A percentile compares a stretch with the other conserved stretches of the same genome.
Evolutionary conservation across 2,888 invertebrate genomes (phyloP).

Genomic region (Chromoteleia sp.): DNA sequence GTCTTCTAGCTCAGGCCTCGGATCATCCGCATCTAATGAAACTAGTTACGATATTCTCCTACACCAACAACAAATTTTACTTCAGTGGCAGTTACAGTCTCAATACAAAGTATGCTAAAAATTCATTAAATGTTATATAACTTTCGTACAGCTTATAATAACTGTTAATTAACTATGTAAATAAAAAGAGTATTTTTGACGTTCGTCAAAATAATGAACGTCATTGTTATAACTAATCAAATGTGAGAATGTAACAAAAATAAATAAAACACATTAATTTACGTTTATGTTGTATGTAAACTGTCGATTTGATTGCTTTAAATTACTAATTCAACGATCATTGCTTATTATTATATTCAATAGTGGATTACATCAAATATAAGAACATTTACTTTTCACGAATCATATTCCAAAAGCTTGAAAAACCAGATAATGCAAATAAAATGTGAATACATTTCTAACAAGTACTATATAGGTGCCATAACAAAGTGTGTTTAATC

Average conservation of each 20-base stretch:
- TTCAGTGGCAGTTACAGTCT: slow-evolving; percentile 93
- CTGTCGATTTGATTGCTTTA: no score
- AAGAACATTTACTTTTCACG: not conserved
- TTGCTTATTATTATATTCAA: not conserved
- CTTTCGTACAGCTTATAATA: no score
- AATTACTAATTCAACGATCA: no score
- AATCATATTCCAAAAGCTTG: slow-evolving; percentile 33
- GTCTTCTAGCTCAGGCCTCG: slow-evolving; percentile 84
- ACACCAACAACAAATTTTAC: slow-evolving; percentile 96
- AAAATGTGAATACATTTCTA: slow-evolving; percentile 51
- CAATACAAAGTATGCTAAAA: slow-evolving; percentile 88
- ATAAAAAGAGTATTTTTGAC: no score
- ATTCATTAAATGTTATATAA: not conserved
- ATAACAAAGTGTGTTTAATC: slow-evolving; percentile 72
- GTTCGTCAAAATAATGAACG: no score
- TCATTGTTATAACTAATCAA: no score
- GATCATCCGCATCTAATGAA: slow-evolving; percentile 86
- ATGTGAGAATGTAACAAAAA: no score
- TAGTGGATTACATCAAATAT: not conserved
- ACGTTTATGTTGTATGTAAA: no score
- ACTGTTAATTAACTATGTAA: no score
- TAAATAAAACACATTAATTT: no score
- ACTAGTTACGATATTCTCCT: slow-evolving; percentile 96
- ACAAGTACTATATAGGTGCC: slow-evolving; percentile 53
- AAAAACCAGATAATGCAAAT: slow-evolving; percentile 46